These are phyloP conservation scores for Ypsolopha scabrella DNA, from an alignment of 2,888 invertebrate genomes.

Conservation along the genomic window DNA sequence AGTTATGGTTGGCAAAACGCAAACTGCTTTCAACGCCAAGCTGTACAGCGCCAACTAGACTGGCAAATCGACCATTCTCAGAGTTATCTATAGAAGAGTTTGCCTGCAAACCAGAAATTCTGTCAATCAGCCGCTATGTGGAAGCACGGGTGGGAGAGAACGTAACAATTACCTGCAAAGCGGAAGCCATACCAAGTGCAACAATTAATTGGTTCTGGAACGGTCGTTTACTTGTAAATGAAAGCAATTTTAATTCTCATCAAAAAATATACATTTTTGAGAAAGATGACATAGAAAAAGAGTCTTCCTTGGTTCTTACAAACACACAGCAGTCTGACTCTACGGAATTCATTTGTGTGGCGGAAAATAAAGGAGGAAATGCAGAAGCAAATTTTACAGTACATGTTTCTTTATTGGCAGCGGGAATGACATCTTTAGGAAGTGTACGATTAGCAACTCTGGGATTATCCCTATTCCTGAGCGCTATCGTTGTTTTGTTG, in stretches of 20 bases:
- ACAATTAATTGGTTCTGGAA: constrained; percentile 90
- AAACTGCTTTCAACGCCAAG: constrained; percentile 84
- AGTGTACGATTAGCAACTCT: constrained; percentile 89
- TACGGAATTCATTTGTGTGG: constrained; percentile 89
- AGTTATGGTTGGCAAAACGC: constrained; percentile 83
- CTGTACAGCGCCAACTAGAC: constrained; percentile 79
- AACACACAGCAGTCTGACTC: constrained; percentile 88
- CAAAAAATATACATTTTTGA: constrained; percentile 83
- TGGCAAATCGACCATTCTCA: constrained; percentile 79
- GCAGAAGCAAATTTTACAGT: constrained; percentile 92
- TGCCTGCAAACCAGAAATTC: constrained; percentile 86
- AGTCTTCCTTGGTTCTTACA: constrained; percentile 80
- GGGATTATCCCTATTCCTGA: constrained; percentile 83
- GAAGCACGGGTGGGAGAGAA: constrained; percentile 87
- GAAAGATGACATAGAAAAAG: constrained; percentile 81
- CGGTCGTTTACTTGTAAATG: constrained; percentile 81
- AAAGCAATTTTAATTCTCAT: constrained; percentile 82
- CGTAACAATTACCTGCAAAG: constrained; percentile 84
- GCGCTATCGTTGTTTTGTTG: constrained; percentile 80
- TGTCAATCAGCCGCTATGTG: constrained; percentile 80
- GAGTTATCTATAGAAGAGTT: constrained; percentile 86
- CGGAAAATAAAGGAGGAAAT: constrained; percentile 89
- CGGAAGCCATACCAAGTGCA: constrained; percentile 85
- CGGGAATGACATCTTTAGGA: constrained; percentile 84
- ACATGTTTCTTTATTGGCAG: constrained; percentile 81